Evolutionary conservation across 2,113 vertebrate species (phyloP).

Genomic region (Triplophysa rosa): DNA sequence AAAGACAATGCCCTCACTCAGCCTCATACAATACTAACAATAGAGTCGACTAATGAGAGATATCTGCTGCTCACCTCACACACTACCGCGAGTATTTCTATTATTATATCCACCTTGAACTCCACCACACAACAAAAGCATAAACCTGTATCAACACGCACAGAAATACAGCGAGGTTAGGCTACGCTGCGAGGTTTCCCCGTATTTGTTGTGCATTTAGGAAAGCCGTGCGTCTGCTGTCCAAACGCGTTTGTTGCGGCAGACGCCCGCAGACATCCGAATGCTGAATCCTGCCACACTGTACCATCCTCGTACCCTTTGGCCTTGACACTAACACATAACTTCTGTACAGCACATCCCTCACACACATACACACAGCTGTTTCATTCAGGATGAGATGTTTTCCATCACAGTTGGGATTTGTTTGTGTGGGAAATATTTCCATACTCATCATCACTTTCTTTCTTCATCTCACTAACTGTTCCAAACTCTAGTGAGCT

Average conservation of each 20-base stretch:
- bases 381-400: neutral
- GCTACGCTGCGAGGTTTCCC: slow-evolving; percentile 38
- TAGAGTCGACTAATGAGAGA: slow-evolving; percentile 40
- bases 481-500: neutral
- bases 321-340: slow-evolving; percentile 43
- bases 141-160: neutral
- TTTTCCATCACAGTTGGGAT: neutral
- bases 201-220: slow-evolving; percentile 76
- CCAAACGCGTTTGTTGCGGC: slow-evolving; percentile 68
- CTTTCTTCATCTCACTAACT: neutral
- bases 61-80: slow-evolving; percentile 48
- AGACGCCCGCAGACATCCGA: slow-evolving; percentile 33
- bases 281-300: slow-evolving; percentile 4
- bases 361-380: neutral
- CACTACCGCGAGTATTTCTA: slow-evolving; percentile 58
- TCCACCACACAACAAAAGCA: slow-evolving; percentile 44
- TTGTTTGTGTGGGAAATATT: slow-evolving; percentile 43
- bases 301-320: slow-evolving; percentile 26
- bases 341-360: no score
- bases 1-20: slow-evolving; percentile 35
- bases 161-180: slow-evolving; percentile 43
- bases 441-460: slow-evolving; percentile 38
- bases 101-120: slow-evolving; percentile 44
- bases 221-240: slow-evolving; percentile 70
- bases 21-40: slow-evolving; percentile 40